Percentiles rank a stretch among this genome's conserved stretches.
Conservation (phyloP, 1,140 invertebrate species). For the Leptinotarsa undecemlineata region DNA sequence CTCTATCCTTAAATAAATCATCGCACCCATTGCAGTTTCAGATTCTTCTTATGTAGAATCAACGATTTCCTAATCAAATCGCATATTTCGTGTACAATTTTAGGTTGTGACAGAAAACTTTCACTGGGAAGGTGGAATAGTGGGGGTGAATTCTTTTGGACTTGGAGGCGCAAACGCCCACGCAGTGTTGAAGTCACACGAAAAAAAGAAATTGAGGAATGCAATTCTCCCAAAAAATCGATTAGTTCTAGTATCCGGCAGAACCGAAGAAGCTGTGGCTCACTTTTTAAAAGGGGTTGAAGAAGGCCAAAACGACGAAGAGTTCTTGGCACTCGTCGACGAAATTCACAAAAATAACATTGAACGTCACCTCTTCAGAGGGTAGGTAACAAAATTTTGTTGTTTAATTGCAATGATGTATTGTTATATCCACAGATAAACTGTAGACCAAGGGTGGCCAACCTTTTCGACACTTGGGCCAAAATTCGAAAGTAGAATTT, state of each 20-base stretch:
- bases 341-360: constrained; percentile 49
- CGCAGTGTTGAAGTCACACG: constrained; percentile 63
- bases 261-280: constrained; percentile 70
- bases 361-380: constrained; percentile 21
- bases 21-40: neutral
- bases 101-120: constrained; percentile 65
- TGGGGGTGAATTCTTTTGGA: constrained; percentile 64
- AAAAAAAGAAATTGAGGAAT: constrained; percentile 50
- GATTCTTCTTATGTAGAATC: too few relatives aligned
- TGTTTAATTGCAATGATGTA: too few relatives aligned
- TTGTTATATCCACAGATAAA: too few relatives aligned
- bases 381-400: constrained; percentile 6
- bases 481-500: too few relatives aligned
- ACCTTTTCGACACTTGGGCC: too few relatives aligned
- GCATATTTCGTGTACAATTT: constrained; percentile 42
- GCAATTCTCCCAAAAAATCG: constrained; percentile 55
- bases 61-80: too few relatives aligned
- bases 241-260: constrained; percentile 65
- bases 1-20: constrained; percentile 42
- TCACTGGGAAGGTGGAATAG: constrained; percentile 58
- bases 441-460: too few relatives aligned
- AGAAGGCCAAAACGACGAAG: constrained; percentile 60
- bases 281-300: constrained; percentile 68
- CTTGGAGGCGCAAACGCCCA: constrained; percentile 70
- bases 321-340: constrained; percentile 60